Conservation (phyloP, 2,888 invertebrate genomes). For the Cerceris ruficornis region DNA sequence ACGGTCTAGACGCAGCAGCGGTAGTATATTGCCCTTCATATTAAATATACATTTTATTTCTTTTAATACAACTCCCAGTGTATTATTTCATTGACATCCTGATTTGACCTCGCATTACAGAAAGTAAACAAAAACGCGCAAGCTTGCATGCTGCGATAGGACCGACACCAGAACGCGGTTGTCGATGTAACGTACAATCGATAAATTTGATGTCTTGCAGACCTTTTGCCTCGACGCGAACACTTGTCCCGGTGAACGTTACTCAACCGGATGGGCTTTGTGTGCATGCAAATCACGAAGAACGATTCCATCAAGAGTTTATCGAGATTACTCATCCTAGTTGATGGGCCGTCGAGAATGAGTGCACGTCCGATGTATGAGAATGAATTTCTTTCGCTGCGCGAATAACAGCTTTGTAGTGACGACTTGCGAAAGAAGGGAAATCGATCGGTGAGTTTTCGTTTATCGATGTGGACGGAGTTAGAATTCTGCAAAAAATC, state of each 20-base stretch:
- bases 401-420: too few species aligned
- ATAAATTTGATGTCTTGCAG: constrained; percentile 3
- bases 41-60: too few species aligned
- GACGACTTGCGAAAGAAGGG: too few species aligned
- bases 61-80: too few species aligned
- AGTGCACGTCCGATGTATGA: not conserved
- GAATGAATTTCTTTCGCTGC: not conserved
- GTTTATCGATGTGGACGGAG: too few species aligned
- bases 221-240: not conserved
- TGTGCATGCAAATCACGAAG: not conserved
- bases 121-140: too few species aligned
- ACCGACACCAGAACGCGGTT: not conserved
- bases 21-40: too few species aligned
- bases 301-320: not conserved
- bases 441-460: not conserved
- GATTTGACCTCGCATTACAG: too few species aligned
- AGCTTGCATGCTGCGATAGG: not conserved
- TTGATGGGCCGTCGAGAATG: not conserved
- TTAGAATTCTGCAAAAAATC: too few species aligned
- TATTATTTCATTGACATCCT: too few species aligned
- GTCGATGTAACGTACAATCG: not conserved
- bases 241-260: not conserved
- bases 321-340: not conserved
- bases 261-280: not conserved
- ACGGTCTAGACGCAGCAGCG: too few species aligned